These are phyloP conservation scores for Bothrops alternatus DNA, from an alignment of 2,797 vertebrate species.

Conservation along the genomic window DNA sequence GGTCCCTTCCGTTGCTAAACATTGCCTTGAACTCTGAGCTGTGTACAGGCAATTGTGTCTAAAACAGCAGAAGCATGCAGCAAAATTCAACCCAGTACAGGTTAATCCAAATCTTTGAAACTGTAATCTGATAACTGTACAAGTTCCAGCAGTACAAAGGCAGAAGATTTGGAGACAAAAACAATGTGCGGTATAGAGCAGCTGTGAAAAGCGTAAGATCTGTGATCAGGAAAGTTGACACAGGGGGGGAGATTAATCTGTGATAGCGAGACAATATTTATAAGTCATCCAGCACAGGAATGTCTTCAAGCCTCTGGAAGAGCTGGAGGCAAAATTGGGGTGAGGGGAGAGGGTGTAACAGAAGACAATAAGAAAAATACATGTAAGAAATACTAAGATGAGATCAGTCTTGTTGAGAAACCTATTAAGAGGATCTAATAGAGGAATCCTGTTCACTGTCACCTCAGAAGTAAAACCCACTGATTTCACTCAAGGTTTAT, in stretches of 20 bases:
- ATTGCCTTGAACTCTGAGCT: slow-evolving; percentile 16
- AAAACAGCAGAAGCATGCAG: neutral
- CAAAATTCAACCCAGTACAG: neutral
- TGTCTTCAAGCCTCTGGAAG: neutral
- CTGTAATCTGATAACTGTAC: neutral
- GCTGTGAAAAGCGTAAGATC: neutral
- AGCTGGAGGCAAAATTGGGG: neutral
- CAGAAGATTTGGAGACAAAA: neutral
- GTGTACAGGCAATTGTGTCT: neutral
- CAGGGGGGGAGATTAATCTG: neutral
- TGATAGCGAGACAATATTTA: neutral
- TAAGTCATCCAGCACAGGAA: neutral
- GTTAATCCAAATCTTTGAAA: neutral
- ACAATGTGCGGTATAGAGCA: neutral
- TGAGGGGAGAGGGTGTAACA: neutral
- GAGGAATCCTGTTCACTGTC: neutral
- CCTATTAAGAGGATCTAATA: neutral
- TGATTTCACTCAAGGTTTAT: neutral
- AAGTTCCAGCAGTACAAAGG: neutral
- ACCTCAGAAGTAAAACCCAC: neutral
- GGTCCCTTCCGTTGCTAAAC: slow-evolving; percentile 62
- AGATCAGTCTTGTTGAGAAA: neutral
- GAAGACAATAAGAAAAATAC: neutral
- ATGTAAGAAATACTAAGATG: neutral
- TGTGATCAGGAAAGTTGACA: neutral